Evolutionary conservation across 1,140 invertebrate genomes (phyloP).

Genomic region (Panagrolaimus sp.): DNA sequence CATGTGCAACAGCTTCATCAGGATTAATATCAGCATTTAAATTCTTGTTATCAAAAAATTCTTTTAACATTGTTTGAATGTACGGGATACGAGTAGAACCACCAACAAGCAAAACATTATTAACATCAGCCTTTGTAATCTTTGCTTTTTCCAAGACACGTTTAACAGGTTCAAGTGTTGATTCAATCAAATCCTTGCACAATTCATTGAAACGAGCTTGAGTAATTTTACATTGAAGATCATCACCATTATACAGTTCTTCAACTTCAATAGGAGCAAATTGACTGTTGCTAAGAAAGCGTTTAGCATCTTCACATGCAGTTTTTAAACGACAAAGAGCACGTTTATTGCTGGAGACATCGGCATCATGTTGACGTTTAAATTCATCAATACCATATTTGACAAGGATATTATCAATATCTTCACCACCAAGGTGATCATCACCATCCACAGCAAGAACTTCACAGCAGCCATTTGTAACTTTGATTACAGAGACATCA

Average conservation of each 20-base stretch:
- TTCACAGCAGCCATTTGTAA: constrained; percentile 87
- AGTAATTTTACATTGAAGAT: constrained; percentile 90
- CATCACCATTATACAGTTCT: constrained; percentile 86
- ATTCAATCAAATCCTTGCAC: constrained; percentile 76
- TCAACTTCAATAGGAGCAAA: constrained; percentile 91
- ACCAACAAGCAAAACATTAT: constrained; percentile 92
- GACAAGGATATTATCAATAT: constrained; percentile 79
- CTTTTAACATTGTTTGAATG: constrained; percentile 59
- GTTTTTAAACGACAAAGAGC: constrained; percentile 83
- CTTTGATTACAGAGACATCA: constrained; percentile 88
- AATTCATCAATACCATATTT: constrained; percentile 92
- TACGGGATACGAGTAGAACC: constrained; percentile 97
- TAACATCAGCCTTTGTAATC: constrained; percentile 72
- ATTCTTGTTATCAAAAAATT: constrained; percentile 80
- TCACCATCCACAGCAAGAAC: constrained; percentile 77
- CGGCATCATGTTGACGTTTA: constrained; percentile 92
- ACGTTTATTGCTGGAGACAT: constrained; percentile 78
- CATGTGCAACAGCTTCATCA: constrained; percentile 58
- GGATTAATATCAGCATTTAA: constrained; percentile 70
- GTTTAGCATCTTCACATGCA: constrained; percentile 87
- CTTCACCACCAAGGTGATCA: constrained; percentile 90
- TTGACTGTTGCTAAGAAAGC: constrained; percentile 82
- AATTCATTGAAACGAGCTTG: constrained; percentile 86
- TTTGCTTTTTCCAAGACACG: constrained; percentile 82
- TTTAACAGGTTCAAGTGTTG: constrained; percentile 86